These are phyloP conservation scores for Clytia hemisphaerica DNA, from an alignment of 30 jellyfish, hydroid and myxozoan species.

Conservation along the genomic window DNA sequence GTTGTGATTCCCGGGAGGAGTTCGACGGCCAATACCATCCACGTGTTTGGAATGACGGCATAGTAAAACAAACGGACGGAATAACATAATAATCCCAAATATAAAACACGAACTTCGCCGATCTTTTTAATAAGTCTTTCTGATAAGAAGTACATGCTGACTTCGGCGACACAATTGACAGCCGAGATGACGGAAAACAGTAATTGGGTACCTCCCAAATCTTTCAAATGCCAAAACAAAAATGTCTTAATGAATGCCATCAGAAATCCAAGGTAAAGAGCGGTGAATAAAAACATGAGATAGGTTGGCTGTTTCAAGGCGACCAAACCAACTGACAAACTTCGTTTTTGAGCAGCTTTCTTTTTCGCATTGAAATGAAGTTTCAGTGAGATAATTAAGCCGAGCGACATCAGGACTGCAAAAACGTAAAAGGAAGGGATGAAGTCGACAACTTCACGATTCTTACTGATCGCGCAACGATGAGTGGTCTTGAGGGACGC, in stretches of 20 bases:
- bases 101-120: slow-evolving; percentile 91
- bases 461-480: slow-evolving; percentile 72
- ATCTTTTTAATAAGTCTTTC: slow-evolving; percentile 74
- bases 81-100: slow-evolving; percentile 82
- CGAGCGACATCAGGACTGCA: slow-evolving; percentile 91
- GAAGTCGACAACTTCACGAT: slow-evolving; percentile 91
- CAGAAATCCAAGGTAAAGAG: slow-evolving; percentile 79
- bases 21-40: slow-evolving; percentile 97
- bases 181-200: slow-evolving; percentile 93
- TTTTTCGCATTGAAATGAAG: slow-evolving; percentile 58
- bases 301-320: slow-evolving; percentile 92
- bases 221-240: slow-evolving; percentile 98
- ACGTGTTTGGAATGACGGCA: slow-evolving; percentile 91
- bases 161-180: slow-evolving; percentile 96
- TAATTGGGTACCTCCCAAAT: slow-evolving; percentile 91
- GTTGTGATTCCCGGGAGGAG: slow-evolving; percentile 96
- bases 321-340: slow-evolving; percentile 77
- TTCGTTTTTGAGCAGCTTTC: slow-evolving; percentile 63
- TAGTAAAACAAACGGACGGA: slow-evolving; percentile 91
- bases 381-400: slow-evolving; percentile 68
- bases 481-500: slow-evolving; percentile 96
- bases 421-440: slow-evolving; percentile 92
- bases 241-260: slow-evolving; percentile 97
- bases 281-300: slow-evolving; percentile 89
- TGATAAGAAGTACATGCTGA: slow-evolving; percentile 90